Evolutionary conservation across 2,113 vertebrate species (phyloP).

Genomic region (Amia ocellicauda): DNA sequence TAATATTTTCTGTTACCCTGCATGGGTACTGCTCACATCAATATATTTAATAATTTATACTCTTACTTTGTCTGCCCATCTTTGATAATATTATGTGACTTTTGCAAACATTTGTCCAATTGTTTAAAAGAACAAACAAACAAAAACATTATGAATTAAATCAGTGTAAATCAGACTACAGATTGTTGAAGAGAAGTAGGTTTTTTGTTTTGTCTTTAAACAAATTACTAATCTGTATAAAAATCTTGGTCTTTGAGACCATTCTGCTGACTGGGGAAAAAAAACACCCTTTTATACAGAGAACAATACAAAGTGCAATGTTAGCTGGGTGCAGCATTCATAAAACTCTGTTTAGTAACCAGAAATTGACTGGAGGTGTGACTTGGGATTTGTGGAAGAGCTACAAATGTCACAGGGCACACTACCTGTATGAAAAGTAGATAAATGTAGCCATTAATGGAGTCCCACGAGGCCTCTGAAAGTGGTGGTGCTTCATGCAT

Average conservation of each 20-base stretch:
- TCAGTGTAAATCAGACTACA: too few species aligned
- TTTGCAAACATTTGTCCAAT: too few species aligned
- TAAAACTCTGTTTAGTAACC: conserved; percentile 7
- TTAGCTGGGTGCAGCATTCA: neutral
- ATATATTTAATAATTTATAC: neutral
- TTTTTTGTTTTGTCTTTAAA: too few species aligned
- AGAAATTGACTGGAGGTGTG: conserved; percentile 7
- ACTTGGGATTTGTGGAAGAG: conserved; percentile 8
- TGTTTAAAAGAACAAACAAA: too few species aligned
- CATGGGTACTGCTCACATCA: neutral
- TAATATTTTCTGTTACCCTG: too few species aligned
- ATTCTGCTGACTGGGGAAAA: neutral
- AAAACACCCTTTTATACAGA: conserved; percentile 1
- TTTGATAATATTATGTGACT: too few species aligned
- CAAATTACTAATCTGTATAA: too few species aligned
- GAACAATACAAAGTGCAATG: neutral
- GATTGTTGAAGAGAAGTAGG: too few species aligned
- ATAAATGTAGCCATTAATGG: conserved; percentile 16
- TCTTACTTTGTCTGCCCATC: too few species aligned
- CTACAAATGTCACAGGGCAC: conserved; percentile 13
- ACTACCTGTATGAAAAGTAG: conserved; percentile 16
- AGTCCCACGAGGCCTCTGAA: neutral
- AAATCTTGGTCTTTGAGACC: conserved; percentile 5
- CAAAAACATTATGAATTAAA: too few species aligned
- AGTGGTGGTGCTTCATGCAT: neutral